Conservation (phyloP, 2,888 invertebrate species). For the Thelaira solivaga region DNA sequence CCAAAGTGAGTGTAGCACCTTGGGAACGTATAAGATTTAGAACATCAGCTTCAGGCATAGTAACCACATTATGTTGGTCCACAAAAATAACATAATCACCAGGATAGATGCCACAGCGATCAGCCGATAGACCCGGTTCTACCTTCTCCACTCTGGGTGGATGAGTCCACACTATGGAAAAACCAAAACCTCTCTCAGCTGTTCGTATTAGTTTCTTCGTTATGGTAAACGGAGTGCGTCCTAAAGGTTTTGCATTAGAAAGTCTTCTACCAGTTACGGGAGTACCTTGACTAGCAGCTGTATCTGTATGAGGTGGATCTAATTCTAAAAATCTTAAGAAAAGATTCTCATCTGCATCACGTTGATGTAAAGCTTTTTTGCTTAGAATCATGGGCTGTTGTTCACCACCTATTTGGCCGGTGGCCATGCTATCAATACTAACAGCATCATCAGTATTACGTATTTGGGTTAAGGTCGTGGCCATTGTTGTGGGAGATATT, state of each 20-base stretch:
- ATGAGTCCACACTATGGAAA: slow-evolving; percentile 92
- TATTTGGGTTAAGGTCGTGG: slow-evolving; percentile 68
- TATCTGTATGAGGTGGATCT: slow-evolving; percentile 83
- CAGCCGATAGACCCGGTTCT: slow-evolving; percentile 88
- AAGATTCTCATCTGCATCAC: slow-evolving; percentile 85
- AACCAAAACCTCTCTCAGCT: slow-evolving; percentile 85
- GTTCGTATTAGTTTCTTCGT: slow-evolving; percentile 81
- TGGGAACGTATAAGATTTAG: slow-evolving; percentile 82
- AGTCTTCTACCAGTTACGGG: slow-evolving; percentile 70
- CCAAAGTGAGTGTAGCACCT: slow-evolving; percentile 83
- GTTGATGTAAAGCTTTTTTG: slow-evolving; percentile 80
- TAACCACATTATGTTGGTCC: slow-evolving; percentile 91
- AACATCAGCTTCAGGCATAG: slow-evolving; percentile 85
- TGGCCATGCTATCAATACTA: slow-evolving; percentile 72
- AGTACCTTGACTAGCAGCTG: slow-evolving; percentile 63
- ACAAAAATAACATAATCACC: slow-evolving; percentile 94
- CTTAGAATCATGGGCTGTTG: slow-evolving; percentile 74
- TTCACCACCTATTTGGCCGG: slow-evolving; percentile 42
- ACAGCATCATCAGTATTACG: slow-evolving; percentile 76
- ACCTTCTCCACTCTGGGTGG: slow-evolving; percentile 91
- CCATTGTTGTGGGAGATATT: slow-evolving; percentile 54
- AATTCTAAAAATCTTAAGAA: slow-evolving; percentile 87
- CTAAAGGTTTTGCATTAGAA: slow-evolving; percentile 76
- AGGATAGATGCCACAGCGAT: slow-evolving; percentile 87
- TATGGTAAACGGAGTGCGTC: slow-evolving; percentile 90